A percentile compares a stretch with the other conserved stretches of the same genome.
phyloP scores from a whole-genome alignment of 2,888 invertebrate genomes.

The Oscheius sp. region DNA sequence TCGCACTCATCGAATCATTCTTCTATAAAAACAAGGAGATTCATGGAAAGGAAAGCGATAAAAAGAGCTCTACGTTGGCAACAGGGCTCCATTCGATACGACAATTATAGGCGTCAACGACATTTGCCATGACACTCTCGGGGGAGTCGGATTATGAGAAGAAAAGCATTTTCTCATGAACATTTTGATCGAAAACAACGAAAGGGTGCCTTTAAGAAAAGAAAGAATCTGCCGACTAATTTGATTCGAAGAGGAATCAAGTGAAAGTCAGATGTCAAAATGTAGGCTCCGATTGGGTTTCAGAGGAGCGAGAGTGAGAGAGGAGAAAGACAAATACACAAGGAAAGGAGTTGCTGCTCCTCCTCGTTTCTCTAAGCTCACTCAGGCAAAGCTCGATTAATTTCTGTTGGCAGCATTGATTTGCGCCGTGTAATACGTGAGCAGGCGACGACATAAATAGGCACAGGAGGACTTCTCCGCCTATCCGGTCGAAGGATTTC shows the following conservation, averaged over 20 bases:
- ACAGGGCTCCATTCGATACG: conserved; percentile 3
- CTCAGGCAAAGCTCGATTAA: conserved; percentile 13
- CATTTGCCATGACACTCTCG: not conserved
- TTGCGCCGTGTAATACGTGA: conserved; percentile 31
- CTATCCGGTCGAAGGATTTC: too few relatives aligned
- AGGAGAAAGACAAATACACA: not conserved
- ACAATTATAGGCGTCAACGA: conserved; percentile 8
- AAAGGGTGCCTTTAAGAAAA: too few relatives aligned
- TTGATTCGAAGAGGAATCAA: too few relatives aligned
- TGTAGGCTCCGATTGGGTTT: not conserved
- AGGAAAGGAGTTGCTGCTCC: not conserved
- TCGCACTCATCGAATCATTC: not conserved
- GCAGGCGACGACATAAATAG: conserved; percentile 29
- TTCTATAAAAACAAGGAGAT: not conserved
- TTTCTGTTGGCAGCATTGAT: conserved; percentile 30
- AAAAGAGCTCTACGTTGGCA: not conserved
- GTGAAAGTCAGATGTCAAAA: not conserved
- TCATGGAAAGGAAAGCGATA: not conserved
- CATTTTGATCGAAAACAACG: too few relatives aligned
- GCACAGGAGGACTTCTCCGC: too few relatives aligned
- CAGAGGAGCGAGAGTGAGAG: not conserved
- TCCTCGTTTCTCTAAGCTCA: conserved; percentile 6
- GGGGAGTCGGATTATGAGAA: too few relatives aligned
- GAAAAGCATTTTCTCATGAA: too few relatives aligned
- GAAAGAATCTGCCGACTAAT: too few relatives aligned